Evolutionary conservation across 2,797 vertebrate genomes (phyloP).

Genomic region (Zalophus californianus): DNA sequence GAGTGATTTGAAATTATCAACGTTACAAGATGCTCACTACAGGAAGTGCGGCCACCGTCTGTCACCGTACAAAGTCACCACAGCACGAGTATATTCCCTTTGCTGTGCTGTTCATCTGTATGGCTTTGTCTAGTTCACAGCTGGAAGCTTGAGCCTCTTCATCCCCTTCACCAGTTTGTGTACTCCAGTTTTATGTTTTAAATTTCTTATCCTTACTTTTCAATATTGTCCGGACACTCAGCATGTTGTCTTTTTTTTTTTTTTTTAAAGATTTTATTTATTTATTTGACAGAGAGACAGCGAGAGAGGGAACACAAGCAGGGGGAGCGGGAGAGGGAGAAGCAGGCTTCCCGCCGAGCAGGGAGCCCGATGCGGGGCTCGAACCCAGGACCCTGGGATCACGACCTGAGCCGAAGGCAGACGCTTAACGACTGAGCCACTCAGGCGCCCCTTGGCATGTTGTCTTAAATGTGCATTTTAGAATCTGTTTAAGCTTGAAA

Average conservation of each 20-base stretch:
- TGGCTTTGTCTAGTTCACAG: background rate
- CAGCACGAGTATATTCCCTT: background rate
- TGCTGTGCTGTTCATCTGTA: background rate
- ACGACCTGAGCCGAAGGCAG: too few species aligned
- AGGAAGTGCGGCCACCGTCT: background rate
- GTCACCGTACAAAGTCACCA: background rate
- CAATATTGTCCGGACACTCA: background rate
- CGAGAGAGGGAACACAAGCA: too few species aligned
- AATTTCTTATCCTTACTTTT: background rate
- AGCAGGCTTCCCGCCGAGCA: too few species aligned
- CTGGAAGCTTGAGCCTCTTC: background rate
- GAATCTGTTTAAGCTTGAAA: background rate
- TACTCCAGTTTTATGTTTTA: background rate
- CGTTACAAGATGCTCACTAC: background rate
- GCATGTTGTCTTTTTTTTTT: background rate
- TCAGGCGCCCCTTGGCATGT: background rate
- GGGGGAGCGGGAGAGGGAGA: too few species aligned
- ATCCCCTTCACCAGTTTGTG: background rate
- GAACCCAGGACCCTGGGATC: too few species aligned
- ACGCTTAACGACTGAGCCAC: too few species aligned
- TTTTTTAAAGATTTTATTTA: too few species aligned
- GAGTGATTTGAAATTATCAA: background rate
- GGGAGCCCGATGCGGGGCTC: too few species aligned
- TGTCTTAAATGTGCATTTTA: background rate
- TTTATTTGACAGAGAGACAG: too few species aligned